Evolutionary conservation across 2,113 vertebrate species (phyloP).

Genomic region (Myrmecophaga tridactyla): DNA sequence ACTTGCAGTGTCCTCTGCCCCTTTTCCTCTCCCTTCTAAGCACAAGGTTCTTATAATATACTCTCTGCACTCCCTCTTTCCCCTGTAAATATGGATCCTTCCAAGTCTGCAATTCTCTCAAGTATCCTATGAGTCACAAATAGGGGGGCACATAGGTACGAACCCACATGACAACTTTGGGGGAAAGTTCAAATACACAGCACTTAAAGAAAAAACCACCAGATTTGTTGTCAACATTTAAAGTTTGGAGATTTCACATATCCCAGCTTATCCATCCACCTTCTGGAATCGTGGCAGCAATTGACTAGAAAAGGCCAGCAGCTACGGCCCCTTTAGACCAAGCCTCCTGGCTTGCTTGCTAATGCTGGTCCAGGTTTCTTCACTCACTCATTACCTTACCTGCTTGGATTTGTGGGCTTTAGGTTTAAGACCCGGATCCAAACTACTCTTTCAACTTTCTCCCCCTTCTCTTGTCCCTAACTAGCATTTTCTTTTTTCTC

Average conservation of each 20-base stretch:
- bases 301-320: not conserved
- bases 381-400: not conserved
- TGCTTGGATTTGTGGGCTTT: not conserved
- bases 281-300: not conserved
- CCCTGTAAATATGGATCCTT: not conserved
- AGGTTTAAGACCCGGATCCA: not conserved
- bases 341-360: not conserved
- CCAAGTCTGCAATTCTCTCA: not conserved
- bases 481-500: not conserved
- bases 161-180: not conserved
- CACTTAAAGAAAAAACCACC: not conserved
- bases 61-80: not conserved
- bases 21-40: not conserved
- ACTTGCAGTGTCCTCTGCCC: not conserved
- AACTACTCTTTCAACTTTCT: not conserved
- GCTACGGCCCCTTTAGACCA: not conserved
- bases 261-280: not conserved
- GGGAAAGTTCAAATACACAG: not conserved
- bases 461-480: not conserved
- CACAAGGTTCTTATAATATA: not conserved
- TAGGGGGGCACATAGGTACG: not conserved
- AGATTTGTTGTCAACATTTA: not conserved
- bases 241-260: not conserved
- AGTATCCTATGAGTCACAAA: not conserved
- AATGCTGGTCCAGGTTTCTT: not conserved